Evolutionary conservation across 2,888 invertebrate species (phyloP).

Genomic region (Beris chalybata): DNA sequence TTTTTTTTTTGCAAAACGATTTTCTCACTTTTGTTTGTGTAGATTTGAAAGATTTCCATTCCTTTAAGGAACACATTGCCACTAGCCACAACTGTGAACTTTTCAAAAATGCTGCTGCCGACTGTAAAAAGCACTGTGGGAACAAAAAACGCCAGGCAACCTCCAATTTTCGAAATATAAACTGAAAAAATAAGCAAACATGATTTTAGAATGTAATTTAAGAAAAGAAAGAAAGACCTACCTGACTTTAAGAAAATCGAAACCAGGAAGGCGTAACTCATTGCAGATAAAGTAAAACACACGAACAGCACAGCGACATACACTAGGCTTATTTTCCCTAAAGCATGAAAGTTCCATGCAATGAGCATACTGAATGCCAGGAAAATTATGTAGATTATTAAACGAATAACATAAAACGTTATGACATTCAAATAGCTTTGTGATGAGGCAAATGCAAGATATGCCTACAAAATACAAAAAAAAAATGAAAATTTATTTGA

Average conservation of each 20-base stretch:
- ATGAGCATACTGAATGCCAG: conserved; percentile 42
- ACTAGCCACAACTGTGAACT: conserved; percentile 35
- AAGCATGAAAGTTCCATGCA: conserved; percentile 42
- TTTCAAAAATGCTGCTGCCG: conserved; percentile 42
- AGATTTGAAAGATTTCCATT: conserved; percentile 49
- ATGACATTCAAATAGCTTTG: conserved; percentile 52
- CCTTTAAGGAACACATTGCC: conserved; percentile 51
- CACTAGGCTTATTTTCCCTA: conserved; percentile 42
- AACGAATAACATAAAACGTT: conserved; percentile 50
- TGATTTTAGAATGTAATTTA: not conserved
- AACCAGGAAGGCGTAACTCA: conserved; percentile 52
- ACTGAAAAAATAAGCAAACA: conserved; percentile 34
- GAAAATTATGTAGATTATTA: conserved; percentile 46
- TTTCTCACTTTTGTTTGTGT: conserved; percentile 51
- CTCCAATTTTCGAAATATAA: conserved; percentile 53
- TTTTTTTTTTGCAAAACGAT: conserved; percentile 46
- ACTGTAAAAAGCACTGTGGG: conserved; percentile 49
- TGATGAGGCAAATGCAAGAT: conserved; percentile 48
- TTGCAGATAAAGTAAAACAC: conserved; percentile 47
- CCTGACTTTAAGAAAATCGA: conserved; percentile 54
- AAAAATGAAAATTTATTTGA: not conserved
- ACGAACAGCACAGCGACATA: conserved; percentile 45
- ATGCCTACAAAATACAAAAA: conserved; percentile 38
- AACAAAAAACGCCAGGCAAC: conserved; percentile 48
- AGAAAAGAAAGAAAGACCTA: conserved; percentile 39